These are phyloP conservation scores for Phyllotis vaccarum DNA, from an alignment of 2,797 vertebrate species.

Conservation along the genomic window DNA sequence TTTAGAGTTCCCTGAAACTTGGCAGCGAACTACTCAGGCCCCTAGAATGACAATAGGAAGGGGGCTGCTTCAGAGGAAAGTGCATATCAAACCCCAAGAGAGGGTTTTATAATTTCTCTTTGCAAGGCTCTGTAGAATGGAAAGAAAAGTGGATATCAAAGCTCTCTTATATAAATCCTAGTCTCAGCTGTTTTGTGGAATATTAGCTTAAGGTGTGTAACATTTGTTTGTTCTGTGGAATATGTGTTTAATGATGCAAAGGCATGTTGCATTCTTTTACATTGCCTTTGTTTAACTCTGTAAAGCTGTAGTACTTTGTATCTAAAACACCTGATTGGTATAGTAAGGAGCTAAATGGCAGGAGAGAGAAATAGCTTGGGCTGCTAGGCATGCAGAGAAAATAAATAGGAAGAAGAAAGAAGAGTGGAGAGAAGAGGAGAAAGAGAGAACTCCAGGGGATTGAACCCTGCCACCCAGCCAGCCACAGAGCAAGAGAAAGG, in stretches of 20 bases:
- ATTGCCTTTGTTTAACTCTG: background rate
- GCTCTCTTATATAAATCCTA: background rate
- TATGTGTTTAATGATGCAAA: background rate
- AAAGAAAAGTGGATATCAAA: background rate
- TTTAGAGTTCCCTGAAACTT: conserved; percentile 10
- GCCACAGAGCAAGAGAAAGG: background rate
- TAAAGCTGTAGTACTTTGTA: background rate
- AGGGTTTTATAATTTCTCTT: background rate
- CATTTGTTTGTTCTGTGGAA: background rate
- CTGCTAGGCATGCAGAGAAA: background rate
- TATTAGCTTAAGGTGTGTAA: background rate
- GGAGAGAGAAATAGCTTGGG: background rate
- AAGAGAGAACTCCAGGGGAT: background rate
- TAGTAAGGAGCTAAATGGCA: background rate
- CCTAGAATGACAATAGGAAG: background rate
- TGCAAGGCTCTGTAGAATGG: background rate
- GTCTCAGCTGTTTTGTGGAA: background rate
- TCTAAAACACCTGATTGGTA: background rate
- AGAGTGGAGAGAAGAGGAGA: background rate
- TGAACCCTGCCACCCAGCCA: background rate
- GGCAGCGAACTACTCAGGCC: background rate
- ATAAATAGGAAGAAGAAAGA: background rate
- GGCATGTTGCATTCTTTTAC: background rate
- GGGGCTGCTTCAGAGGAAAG: background rate
- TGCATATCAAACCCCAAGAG: background rate